Evolutionary conservation across 2,797 vertebrate species (phyloP).

Genomic region (Rhynchotus rufescens): DNA sequence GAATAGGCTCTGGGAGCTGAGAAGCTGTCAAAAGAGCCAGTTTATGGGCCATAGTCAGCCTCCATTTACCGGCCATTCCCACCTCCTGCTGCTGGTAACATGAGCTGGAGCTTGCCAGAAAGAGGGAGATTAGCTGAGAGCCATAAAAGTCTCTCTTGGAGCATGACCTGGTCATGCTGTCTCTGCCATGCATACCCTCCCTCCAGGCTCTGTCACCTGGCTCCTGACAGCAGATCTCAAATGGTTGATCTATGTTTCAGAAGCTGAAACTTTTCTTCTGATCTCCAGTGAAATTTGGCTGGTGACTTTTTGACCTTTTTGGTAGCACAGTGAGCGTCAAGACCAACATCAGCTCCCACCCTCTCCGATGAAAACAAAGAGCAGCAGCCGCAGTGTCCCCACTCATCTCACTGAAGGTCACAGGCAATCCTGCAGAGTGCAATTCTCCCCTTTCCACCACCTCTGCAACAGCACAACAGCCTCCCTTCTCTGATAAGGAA

Average conservation of each 20-base stretch:
- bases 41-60: constrained; percentile 50
- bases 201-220: not conserved
- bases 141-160: constrained; percentile 71
- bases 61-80: constrained; percentile 78
- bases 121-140: constrained; percentile 64
- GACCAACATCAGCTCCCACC: not conserved
- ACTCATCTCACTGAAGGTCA: not conserved
- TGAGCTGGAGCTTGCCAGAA: constrained; percentile 65
- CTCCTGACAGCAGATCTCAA: constrained; percentile 15
- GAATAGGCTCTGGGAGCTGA: not conserved
- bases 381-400: not conserved
- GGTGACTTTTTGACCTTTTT: constrained; percentile 20
- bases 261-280: not conserved
- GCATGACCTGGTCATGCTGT: constrained; percentile 50
- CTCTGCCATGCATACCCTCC: not conserved
- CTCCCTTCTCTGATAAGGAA: not conserved
- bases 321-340: not conserved
- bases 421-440: not conserved
- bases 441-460: not conserved
- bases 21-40: not conserved
- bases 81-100: constrained; percentile 78
- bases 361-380: not conserved
- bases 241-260: constrained; percentile 15
- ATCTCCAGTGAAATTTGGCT: constrained; percentile 7
- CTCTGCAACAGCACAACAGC: not conserved